Evolutionary conservation across 1,140 invertebrate genomes (phyloP).

Genomic region (Meloidogyne exigua): DNA sequence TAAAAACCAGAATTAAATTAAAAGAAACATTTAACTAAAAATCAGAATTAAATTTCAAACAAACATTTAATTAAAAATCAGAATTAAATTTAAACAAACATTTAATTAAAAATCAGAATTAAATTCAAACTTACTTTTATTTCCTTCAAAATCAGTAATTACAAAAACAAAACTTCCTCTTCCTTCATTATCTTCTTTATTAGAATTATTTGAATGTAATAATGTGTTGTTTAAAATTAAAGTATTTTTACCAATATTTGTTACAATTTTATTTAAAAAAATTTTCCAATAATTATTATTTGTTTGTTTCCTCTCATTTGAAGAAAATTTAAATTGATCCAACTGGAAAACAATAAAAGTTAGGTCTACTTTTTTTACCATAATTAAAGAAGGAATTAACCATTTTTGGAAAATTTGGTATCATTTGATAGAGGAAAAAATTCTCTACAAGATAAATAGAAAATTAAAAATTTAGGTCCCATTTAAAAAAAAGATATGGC

Average conservation of each 20-base stretch:
- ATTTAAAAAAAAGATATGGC: too few relatives aligned
- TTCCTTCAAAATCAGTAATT: slow-evolving; percentile 12
- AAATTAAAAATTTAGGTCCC: too few relatives aligned
- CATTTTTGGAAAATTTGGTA: neutral
- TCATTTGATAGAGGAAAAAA: slow-evolving; percentile 6
- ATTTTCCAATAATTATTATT: slow-evolving; percentile 6
- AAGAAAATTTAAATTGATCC: slow-evolving; percentile 12
- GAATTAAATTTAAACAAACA: neutral
- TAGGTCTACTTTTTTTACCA: too few relatives aligned
- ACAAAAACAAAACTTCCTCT: slow-evolving; percentile 13
- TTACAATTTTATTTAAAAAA: neutral
- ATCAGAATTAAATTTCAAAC: neutral
- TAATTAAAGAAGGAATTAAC: too few relatives aligned
- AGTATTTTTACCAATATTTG: neutral
- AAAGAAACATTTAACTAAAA: too few relatives aligned
- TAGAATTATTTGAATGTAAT: neutral
- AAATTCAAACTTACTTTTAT: neutral
- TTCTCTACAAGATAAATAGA: too few relatives aligned
- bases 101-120: neutral
- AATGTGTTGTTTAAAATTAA: neutral
- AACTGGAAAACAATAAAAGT: neutral
- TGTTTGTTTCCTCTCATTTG: neutral
- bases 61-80: neutral
- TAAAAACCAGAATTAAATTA: too few relatives aligned
- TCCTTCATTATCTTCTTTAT: neutral